Percentiles rank a stretch among this genome's conserved stretches.
These are phyloP conservation scores for Drosophila tanythrix DNA, from an alignment of 2,888 invertebrate genomes.

Conservation along the genomic window DNA sequence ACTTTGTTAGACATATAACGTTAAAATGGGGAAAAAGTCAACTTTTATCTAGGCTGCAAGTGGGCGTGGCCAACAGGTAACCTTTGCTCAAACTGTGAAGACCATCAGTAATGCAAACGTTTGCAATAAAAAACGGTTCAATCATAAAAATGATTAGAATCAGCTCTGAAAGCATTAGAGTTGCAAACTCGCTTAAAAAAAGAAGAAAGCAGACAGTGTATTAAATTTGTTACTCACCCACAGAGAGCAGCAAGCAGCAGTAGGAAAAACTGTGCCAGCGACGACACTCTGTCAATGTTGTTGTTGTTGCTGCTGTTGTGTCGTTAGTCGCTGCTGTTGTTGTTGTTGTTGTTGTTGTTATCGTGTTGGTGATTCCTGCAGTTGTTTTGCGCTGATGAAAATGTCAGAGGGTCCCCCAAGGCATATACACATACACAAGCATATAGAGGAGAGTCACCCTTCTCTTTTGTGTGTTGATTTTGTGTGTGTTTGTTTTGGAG, in stretches of 20 bases:
- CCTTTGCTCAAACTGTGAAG: neutral
- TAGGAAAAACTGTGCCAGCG: conserved; percentile 61
- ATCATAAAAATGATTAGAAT: conserved; percentile 1
- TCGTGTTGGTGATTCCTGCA: conserved; percentile 47
- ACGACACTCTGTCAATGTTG: conserved; percentile 38
- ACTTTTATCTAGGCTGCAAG: neutral
- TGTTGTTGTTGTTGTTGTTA: conserved; percentile 21
- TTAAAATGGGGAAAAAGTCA: neutral
- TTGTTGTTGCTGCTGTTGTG: conserved; percentile 31
- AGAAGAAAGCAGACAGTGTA: conserved; percentile 9
- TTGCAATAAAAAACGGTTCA: neutral
- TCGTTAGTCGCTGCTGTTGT: conserved; percentile 3
- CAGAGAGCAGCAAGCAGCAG: conserved; percentile 47
- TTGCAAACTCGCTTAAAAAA: neutral
- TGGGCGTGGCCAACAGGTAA: neutral
- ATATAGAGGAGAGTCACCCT: conserved; percentile 23
- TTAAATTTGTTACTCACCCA: conserved; percentile 65
- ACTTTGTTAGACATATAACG: neutral
- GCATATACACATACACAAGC: conserved; percentile 39
- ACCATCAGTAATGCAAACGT: neutral
- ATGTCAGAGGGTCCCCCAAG: conserved; percentile 76
- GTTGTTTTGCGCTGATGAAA: conserved; percentile 59
- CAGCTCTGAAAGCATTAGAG: neutral
- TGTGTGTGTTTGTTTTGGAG: conserved; percentile 40
- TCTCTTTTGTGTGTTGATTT: conserved; percentile 43